Evolutionary conservation across 2,797 vertebrate species (phyloP), one percentile per base, ranked within the genome.

Genomic region (Rousettus madagascariensis): DNA sequence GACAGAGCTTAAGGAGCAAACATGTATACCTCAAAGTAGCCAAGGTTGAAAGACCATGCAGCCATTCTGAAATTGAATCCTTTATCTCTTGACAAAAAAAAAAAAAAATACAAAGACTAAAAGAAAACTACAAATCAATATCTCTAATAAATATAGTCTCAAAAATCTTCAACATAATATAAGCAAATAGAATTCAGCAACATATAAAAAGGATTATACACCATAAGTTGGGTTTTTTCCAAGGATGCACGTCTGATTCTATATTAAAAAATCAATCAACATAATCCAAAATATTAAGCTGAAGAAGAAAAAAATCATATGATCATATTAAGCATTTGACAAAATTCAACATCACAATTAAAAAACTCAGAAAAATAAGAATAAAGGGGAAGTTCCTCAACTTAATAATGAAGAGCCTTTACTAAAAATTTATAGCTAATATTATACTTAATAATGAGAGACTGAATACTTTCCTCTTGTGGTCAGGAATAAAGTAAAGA

Each of bases 101-200:
- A n/a, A 77, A 61, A 30, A 83, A 89, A 77, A 72, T n/a, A 69
- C 51, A 71, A 61, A 38, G 20, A 82, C 43, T 46, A 55, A 82
- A 86, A 72, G 36, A 78, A 61, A 94, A 51, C 63, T 63, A 46
- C 20, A 66, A 13, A 83, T 16, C 30, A 55, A 3, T 72, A n/a
- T 79, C 2, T 57, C 57, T 75, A 66, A 78, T 61, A 33, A 72
- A 46, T 30, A 65, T 5, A 66, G 28, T 43, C 16, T 59, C 33
- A 80, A 90, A 83, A 66, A 57, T 55, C 66, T 8, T 38, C 55
- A 92, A 59, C 8, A 22, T 84, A 86, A 93, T 57, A 20, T 38
- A 85, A 90, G 38, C 24, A 95, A 79, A 83, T 2, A 69, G 41
- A 93, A 85, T 84, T 74, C 33, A 84, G 26, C 30, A 90, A 84